These are phyloP conservation scores for Scomber colias DNA, from an alignment of 2,113 vertebrate species.

Conservation along the genomic window DNA sequence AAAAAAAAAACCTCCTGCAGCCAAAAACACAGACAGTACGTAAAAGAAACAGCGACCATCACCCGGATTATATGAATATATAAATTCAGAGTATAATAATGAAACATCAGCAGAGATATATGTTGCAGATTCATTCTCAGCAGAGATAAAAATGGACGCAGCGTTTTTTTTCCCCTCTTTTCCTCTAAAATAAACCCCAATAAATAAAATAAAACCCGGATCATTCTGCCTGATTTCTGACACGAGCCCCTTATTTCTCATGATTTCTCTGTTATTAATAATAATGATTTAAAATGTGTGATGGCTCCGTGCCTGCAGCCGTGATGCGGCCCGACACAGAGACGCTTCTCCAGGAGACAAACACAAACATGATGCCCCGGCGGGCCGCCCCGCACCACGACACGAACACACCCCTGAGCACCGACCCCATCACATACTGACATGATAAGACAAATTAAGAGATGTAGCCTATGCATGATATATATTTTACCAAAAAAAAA, in stretches of 20 bases:
- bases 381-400: constrained; percentile 2
- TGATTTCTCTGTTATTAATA: too few relatives aligned
- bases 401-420: not conserved
- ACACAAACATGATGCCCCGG: not conserved
- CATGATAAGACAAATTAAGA: rapidly evolving
- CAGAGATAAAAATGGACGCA: not conserved
- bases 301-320: not conserved
- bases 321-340: constrained; percentile 20
- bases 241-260: not conserved
- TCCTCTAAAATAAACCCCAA: not conserved
- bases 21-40: too few relatives aligned
- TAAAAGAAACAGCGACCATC: too few relatives aligned
- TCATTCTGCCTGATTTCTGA: not conserved
- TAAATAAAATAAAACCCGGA: too few relatives aligned
- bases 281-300: too few relatives aligned
- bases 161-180: not conserved
- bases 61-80: too few relatives aligned
- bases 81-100: too few relatives aligned
- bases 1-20: too few relatives aligned
- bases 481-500: not conserved
- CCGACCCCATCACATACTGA: too few relatives aligned
- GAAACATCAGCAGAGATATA: too few relatives aligned
- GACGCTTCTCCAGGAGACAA: not conserved
- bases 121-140: too few relatives aligned
- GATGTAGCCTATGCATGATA: not conserved